Evolutionary conservation across 2,113 vertebrate genomes (phyloP).

Genomic region (Coregonus clupeaformis): DNA sequence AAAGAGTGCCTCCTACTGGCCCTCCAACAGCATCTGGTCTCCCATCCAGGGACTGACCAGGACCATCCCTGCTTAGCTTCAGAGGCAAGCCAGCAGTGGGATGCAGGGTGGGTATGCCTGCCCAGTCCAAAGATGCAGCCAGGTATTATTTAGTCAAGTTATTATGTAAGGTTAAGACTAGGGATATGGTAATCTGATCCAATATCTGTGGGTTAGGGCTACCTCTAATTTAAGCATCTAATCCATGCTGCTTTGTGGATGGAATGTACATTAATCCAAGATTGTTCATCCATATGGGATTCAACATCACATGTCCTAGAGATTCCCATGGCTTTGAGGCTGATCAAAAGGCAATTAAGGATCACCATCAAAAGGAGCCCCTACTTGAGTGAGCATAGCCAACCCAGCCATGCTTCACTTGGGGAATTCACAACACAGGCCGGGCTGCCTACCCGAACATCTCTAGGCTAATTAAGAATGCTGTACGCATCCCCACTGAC

Average conservation of each 20-base stretch:
- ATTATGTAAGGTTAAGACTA: too few species aligned
- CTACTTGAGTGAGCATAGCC: constrained; percentile 2
- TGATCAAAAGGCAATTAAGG: background rate
- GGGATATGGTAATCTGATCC: too few species aligned
- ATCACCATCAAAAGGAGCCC: background rate
- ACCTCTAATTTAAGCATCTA: background rate
- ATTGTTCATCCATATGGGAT: background rate
- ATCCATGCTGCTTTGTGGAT: background rate
- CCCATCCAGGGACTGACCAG: too few species aligned
- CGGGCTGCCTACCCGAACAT: background rate
- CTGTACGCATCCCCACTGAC: constrained; percentile 16
- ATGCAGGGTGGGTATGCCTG: too few species aligned
- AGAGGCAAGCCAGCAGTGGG: too few species aligned
- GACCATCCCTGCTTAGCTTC: too few species aligned
- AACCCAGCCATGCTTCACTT: background rate
- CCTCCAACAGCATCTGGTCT: too few species aligned
- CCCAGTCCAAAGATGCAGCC: too few species aligned
- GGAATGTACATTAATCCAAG: background rate
- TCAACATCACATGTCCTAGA: background rate
- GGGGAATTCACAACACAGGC: background rate
- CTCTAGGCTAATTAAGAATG: constrained; percentile 23
- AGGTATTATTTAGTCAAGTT: too few species aligned
- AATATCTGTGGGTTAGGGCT: too few species aligned
- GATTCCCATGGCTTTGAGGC: background rate
- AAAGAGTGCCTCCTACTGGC: too few species aligned